These are phyloP conservation scores for Drosophila yakuba DNA, from an alignment of 1,140 invertebrate genomes.

Conservation along the genomic window DNA sequence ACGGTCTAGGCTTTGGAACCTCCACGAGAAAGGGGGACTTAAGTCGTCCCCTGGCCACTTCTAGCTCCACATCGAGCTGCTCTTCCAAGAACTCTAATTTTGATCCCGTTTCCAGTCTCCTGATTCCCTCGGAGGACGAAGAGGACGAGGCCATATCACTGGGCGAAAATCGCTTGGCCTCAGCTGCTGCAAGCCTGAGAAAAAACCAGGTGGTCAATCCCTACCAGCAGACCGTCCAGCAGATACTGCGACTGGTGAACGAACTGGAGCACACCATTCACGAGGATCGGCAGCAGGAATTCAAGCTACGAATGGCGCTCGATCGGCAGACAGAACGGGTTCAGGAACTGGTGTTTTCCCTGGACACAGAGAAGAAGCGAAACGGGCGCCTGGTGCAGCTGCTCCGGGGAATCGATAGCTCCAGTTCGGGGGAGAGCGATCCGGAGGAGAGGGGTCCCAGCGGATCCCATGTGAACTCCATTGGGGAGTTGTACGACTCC, in stretches of 20 bases:
- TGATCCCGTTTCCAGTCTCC: not conserved
- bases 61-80: not conserved
- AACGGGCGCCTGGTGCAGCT: constrained; percentile 66
- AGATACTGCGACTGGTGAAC: constrained; percentile 57
- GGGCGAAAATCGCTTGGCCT: not conserved
- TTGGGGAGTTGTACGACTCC: constrained; percentile 39
- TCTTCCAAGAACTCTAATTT: not conserved
- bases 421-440: constrained; percentile 41
- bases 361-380: constrained; percentile 63
- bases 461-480: constrained; percentile 14
- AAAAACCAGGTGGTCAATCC: constrained; percentile 10
- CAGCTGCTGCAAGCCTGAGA: constrained; percentile 12
- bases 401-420: constrained; percentile 49
- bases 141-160: not conserved
- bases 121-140: constrained; percentile 6
- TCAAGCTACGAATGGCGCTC: constrained; percentile 67
- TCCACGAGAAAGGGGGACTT: constrained; percentile 6
- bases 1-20: constrained; percentile 35
- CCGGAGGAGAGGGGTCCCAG: constrained; percentile 8
- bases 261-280: constrained; percentile 69
- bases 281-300: constrained; percentile 73
- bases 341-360: constrained; percentile 59
- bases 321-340: constrained; percentile 60
- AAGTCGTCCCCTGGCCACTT: not conserved
- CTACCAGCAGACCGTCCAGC: constrained; percentile 48